Evolutionary conservation across 37 sponge, comb jelly and placozoan genomes (phyloP).

Genomic region (Axinella damicornis): DNA sequence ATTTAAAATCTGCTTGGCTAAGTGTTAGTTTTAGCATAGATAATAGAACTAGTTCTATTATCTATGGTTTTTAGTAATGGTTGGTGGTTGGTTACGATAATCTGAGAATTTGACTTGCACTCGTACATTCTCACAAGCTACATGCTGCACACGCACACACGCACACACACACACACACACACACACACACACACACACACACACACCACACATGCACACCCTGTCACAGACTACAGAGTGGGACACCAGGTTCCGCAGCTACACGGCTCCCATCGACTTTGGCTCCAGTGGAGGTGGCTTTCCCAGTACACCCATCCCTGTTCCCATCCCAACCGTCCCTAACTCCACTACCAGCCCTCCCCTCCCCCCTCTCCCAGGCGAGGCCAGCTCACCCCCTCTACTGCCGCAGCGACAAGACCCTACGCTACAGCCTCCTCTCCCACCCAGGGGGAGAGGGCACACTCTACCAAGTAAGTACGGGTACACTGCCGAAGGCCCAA

Average conservation of each 20-base stretch:
- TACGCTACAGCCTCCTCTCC: neutral
- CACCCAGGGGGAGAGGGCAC: neutral
- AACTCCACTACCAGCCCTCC: neutral
- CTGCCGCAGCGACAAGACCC: neutral
- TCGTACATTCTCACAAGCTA: too few species aligned
- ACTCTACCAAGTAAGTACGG: slow-evolving; percentile 10
- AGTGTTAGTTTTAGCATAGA: too few species aligned
- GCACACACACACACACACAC: neutral
- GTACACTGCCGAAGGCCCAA: too few species aligned
- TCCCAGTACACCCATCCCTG: neutral
- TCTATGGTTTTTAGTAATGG: too few species aligned
- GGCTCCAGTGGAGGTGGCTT: too few species aligned
- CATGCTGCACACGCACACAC: too few species aligned
- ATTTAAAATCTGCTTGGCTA: too few species aligned
- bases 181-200: slow-evolving; percentile 1
- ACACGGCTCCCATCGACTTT: neutral
- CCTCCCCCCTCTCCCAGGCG: slow-evolving; percentile 5
- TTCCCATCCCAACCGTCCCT: slow-evolving; percentile 6
- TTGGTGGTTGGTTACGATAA: too few species aligned
- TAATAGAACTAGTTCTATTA: too few species aligned
- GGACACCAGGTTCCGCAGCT: neutral
- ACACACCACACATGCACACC: slow-evolving; percentile 15
- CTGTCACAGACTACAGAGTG: neutral
- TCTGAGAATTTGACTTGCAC: too few species aligned
- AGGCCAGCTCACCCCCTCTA: neutral